These are phyloP conservation scores for Pseudoatta argentina DNA, from an alignment of 1,140 invertebrate genomes.

Conservation along the genomic window DNA sequence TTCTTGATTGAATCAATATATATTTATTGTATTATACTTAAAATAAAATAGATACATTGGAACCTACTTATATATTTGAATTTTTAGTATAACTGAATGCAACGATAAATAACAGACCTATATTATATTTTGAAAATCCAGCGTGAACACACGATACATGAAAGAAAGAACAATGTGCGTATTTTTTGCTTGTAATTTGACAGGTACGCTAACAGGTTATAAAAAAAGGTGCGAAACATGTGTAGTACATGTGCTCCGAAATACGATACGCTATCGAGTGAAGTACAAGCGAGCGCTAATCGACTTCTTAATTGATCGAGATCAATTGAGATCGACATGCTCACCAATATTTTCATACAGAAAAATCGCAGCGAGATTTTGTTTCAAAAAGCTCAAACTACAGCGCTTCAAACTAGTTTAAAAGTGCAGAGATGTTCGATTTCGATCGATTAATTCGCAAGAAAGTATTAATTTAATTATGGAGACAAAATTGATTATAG, in stretches of 20 bases:
- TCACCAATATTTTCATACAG: too few species aligned
- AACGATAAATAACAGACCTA: too few species aligned
- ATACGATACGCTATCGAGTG: not conserved
- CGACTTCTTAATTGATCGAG: not conserved
- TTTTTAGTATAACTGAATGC: too few species aligned
- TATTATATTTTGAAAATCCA: not conserved
- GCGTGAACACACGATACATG: too few species aligned
- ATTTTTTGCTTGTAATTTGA: conserved; percentile 11
- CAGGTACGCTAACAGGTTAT: conserved; percentile 2
- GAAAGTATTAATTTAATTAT: not conserved
- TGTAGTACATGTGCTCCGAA: not conserved
- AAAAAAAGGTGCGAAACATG: not conserved
- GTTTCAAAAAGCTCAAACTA: not conserved
- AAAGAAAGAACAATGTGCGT: too few species aligned
- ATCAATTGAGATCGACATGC: not conserved
- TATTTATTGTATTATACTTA: too few species aligned
- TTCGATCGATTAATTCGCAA: not conserved
- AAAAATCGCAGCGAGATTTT: too few species aligned
- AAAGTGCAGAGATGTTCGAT: not conserved
- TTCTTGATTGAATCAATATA: too few species aligned
- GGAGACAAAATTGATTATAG: not conserved
- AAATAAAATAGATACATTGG: too few species aligned
- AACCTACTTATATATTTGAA: too few species aligned
- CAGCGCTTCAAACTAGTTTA: not conserved
- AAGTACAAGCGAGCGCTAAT: not conserved